A percentile compares a stretch with the other conserved stretches of the same genome.
These are phyloP conservation scores for Scatophagus argus DNA, from an alignment of 2,113 vertebrate genomes.

Conservation along the genomic window DNA sequence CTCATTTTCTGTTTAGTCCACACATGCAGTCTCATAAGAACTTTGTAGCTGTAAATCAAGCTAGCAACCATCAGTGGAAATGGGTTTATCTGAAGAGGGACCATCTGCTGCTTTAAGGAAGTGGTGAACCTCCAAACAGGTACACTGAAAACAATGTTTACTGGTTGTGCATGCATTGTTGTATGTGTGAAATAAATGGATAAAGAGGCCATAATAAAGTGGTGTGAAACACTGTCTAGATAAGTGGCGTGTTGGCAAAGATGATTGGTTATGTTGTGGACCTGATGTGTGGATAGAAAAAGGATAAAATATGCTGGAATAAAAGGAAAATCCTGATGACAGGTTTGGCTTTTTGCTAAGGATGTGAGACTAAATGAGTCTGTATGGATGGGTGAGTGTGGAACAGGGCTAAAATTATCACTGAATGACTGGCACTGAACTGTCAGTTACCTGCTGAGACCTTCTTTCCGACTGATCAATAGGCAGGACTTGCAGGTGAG, in stretches of 20 bases:
- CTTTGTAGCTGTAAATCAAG: not conserved
- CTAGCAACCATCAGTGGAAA: not conserved
- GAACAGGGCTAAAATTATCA: not conserved
- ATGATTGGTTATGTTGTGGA: slow-evolving; percentile 25
- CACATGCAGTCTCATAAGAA: not conserved
- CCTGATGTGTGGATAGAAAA: slow-evolving; percentile 8
- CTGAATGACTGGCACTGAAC: slow-evolving; percentile 1
- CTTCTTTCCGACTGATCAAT: slow-evolving; percentile 25
- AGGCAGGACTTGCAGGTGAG: slow-evolving; percentile 66
- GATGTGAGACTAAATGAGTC: slow-evolving; percentile 15
- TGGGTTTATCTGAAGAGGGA: slow-evolving; percentile 38
- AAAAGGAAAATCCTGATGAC: slow-evolving; percentile 7
- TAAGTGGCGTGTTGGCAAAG: slow-evolving; percentile 3
- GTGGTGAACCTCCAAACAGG: slow-evolving; percentile 36
- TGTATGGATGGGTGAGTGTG: slow-evolving; percentile 13
- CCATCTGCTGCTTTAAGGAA: slow-evolving; percentile 19
- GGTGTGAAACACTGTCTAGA: not conserved
- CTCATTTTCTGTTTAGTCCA: not conserved
- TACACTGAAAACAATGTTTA: not conserved
- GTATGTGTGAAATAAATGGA: not conserved
- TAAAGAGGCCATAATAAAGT: slow-evolving; percentile 42
- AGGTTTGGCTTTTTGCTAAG: slow-evolving; percentile 11
- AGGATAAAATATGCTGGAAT: not conserved
- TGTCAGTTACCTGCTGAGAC: slow-evolving; percentile 19
- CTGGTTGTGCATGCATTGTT: slow-evolving; percentile 37